phyloP scores from a whole-genome alignment of 35 echinoderm and acorn worm genomes.

The Patiria miniata region DNA sequence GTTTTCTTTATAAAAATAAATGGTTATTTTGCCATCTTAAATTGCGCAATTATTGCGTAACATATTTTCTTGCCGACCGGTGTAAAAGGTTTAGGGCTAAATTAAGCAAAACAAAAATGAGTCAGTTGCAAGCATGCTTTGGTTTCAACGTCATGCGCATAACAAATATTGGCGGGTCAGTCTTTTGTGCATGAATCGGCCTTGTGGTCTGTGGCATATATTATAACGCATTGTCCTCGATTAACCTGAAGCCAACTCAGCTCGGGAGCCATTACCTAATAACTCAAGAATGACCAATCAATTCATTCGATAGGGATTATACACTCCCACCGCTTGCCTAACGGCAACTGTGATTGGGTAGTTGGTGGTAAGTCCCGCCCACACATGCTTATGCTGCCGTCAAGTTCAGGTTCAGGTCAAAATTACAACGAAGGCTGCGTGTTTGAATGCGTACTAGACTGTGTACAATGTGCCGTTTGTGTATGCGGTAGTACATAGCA shows the following conservation, averaged over 20 bases:
- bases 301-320: conserved; percentile 27
- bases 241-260: neutral
- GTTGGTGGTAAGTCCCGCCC: neutral
- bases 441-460: neutral
- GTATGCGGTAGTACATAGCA: too few relatives aligned
- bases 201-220: neutral
- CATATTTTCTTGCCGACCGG: too few relatives aligned
- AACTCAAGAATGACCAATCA: conserved; percentile 71
- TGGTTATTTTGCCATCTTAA: too few relatives aligned
- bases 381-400: conserved; percentile 39
- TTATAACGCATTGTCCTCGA: neutral
- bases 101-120: too few relatives aligned
- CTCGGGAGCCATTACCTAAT: conserved; percentile 55
- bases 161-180: conserved; percentile 11
- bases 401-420: conserved; percentile 78
- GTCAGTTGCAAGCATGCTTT: too few relatives aligned
- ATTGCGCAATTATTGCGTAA: too few relatives aligned
- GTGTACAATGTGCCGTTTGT: neutral
- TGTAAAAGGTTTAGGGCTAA: too few relatives aligned
- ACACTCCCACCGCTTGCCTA: neutral
- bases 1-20: too few relatives aligned
- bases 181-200: conserved; percentile 3
- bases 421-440: conserved; percentile 24
- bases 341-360: conserved; percentile 45
- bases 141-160: neutral